Base-by-base conservation (phyloP, 2,888 invertebrate species). In the Allophyes oxyacanthae region DNA sequence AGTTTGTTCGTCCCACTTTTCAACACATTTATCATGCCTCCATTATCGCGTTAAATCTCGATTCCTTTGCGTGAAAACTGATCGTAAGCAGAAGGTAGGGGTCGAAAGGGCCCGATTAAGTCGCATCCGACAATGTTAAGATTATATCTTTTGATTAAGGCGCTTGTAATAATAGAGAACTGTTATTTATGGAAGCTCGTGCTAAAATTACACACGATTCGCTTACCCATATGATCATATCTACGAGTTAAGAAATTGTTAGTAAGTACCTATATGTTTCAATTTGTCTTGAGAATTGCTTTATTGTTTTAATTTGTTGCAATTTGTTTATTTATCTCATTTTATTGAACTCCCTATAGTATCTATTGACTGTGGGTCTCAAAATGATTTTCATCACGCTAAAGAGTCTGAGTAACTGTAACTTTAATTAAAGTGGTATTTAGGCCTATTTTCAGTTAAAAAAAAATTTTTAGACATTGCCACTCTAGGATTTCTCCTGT, bases 61-160 rank as follows among this genome's bases (percentile, higher is more conserved):
- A 49, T 36, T 41, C 49, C 46, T 20, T 62, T 40, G 72, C 65
- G 76, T 75, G 74, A 77, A 77, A 73, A 70, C 30, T 40, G 65
- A 75, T 78, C 77, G 69, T 75, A 72, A 75, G 61, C 74, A 72
- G 58, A 60, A 75, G 64, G 83, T 85, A 75, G 60, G 66, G 68
- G 58, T 38, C 64, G 64, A 69, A 68, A 72, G 68, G 68, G 72
- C 77, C 78, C 86, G 87, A 88, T 87, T 85, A 86, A 87, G 87
- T 85, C 81, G 86, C 85, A 80, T 79, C 83, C 78, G 82, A 82
- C 85, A 84, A 84, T 88, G 88, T 89, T 87, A 83, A 90, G 92
- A 92, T 92, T 85, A 86, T 90, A 92, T 92, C 92, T 90, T 92
- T 92, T 91, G 92, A 92, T 92, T 90, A 92, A 90, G 87, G 87